Base-by-base conservation (phyloP, 2,113 vertebrate genomes). In the Osmerus mordax region DNA sequence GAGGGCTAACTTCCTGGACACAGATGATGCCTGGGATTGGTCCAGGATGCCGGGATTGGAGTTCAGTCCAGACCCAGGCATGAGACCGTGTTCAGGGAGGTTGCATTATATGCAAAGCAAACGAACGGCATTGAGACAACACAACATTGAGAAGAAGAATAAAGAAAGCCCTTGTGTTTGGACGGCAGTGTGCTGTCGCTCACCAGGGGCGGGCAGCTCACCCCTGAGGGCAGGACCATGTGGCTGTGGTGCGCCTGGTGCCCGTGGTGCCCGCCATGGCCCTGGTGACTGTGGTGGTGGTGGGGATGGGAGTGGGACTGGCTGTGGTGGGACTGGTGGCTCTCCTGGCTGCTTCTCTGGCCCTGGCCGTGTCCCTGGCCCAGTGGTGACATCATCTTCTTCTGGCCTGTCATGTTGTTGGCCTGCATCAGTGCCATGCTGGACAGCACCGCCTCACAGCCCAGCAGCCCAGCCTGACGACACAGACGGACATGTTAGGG, bases 381-480 rank as follows among this genome's bases (percentile, higher is more conserved):
- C 77, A 91, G 71, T 1, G 83, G 23, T 52, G 90, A 89, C 78
- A 89, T 84, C 89, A 92, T 92, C 84, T 92, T 93, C 86, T 92
- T 93, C 75, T 92, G 91, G 61, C 86, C 85, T 65, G 91, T 80
- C 76, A 91, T 90, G 81, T 87, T 91, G 89, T 89, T 92, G 81
- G 92, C 92, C 79, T 93, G 92, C 92, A 93, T 92, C 70, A 93
- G 86, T 73, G 92, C 92, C 92, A 93, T 92, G 84, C 92, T 91
- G 83, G 92, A 93, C 72, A 92, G 86, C 84, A 93, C 91, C 1
- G 91, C 91, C 87, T 93, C 92, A 47, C 92, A 92, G 81, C 92
- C 92, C 86, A 92, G 90, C 86, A 93, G 85, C 79, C 92, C 90
- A 81, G 92, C 91, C 92, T 93, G 58, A 36, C 19, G 69, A n/a